Conservation (phyloP, 2,888 invertebrate species). For the Diloba caeruleocephala region DNA sequence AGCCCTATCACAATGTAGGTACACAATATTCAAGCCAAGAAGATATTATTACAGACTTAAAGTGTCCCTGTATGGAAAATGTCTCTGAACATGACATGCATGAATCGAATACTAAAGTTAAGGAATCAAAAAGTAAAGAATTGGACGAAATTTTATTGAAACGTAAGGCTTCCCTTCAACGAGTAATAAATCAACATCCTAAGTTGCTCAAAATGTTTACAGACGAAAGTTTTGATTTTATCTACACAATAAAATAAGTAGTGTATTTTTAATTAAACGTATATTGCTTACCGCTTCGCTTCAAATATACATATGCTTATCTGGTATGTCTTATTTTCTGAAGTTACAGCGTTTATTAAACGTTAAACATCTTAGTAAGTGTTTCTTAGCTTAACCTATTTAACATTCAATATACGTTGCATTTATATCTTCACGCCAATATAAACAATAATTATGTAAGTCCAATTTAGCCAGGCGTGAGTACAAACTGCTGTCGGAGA, state of each 20-base stretch:
- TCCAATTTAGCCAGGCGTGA: conserved; percentile 65
- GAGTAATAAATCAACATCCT: conserved; percentile 69
- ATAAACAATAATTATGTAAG: conserved; percentile 41
- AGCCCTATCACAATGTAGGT: conserved; percentile 64
- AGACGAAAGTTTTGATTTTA: conserved; percentile 76
- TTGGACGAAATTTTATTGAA: conserved; percentile 59
- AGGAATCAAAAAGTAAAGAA: conserved; percentile 49
- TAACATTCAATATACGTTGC: too few relatives aligned
- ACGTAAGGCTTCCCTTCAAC: conserved; percentile 69
- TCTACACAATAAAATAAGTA: conserved; percentile 42
- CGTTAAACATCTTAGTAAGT: conserved; percentile 2
- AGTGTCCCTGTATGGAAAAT: conserved; percentile 66
- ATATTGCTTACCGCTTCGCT: conserved; percentile 2
- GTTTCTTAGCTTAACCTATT: too few relatives aligned
- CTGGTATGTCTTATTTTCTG: conserved; percentile 2
- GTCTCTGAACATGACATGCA: conserved; percentile 11
- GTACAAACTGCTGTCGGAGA: conserved; percentile 59
- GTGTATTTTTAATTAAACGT: conserved; percentile 43
- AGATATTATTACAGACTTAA: conserved; percentile 57
- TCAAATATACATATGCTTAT: conserved; percentile 31
- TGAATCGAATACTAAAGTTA: conserved; percentile 23
- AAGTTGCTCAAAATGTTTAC: conserved; percentile 77
- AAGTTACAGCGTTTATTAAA: conserved; percentile 16
- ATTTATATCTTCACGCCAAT: conserved; percentile 15
- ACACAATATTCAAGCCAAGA: conserved; percentile 82